phyloP scores from a whole-genome alignment of 2,113 vertebrate genomes.

The Ascaphus truei region DNA sequence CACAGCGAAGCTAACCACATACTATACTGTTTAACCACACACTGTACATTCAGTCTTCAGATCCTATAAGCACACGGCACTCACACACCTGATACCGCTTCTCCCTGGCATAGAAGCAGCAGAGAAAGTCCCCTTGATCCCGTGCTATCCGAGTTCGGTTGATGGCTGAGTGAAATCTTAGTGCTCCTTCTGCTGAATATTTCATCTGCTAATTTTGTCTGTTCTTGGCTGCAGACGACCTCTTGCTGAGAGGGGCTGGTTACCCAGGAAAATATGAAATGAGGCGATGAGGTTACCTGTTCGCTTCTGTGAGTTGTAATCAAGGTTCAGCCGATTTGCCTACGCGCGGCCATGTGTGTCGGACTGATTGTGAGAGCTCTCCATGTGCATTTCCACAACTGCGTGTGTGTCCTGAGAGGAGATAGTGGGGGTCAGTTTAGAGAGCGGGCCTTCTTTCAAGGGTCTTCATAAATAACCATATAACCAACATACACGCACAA shows the following conservation, averaged over 20 bases:
- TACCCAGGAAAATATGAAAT: conserved; percentile 4
- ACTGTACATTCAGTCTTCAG: too few species aligned
- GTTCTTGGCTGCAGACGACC: neutral
- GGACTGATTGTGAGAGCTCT: neutral
- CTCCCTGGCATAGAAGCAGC: too few species aligned
- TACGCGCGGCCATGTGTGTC: too few species aligned
- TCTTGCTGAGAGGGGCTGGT: neutral
- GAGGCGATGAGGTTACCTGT: conserved; percentile 8
- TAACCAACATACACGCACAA: too few species aligned
- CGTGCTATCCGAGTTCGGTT: neutral
- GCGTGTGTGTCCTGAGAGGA: neutral
- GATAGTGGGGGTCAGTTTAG: neutral
- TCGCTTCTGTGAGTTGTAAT: neutral
- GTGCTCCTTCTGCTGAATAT: conserved; percentile 11
- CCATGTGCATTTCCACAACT: too few species aligned
- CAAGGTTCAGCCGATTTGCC: neutral
- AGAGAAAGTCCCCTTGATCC: neutral
- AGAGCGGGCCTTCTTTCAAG: too few species aligned
- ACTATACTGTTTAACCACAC: neutral
- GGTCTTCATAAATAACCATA: neutral
- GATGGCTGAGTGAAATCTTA: conserved; percentile 11
- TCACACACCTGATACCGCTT: too few species aligned
- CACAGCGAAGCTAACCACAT: neutral
- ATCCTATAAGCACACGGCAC: too few species aligned
- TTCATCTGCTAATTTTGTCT: conserved; percentile 18